Evolutionary conservation across 2,797 vertebrate genomes (phyloP).

Genomic region (Urocyon cinereoargenteus): DNA sequence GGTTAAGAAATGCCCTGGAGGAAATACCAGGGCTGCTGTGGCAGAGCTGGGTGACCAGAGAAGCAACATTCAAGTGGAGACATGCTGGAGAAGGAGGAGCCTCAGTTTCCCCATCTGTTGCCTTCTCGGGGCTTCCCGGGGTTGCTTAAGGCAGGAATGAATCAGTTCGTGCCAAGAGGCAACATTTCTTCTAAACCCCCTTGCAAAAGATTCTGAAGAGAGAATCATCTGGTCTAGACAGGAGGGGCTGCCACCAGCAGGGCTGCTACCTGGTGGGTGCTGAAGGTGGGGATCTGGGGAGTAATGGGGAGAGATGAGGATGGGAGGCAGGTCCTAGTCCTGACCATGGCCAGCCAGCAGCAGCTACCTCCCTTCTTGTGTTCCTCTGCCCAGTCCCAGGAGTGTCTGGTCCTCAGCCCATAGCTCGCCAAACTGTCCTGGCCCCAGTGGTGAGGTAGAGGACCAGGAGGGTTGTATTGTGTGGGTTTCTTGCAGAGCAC

Average conservation of each 20-base stretch:
- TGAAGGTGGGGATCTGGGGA: not conserved
- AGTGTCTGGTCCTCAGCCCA: not conserved
- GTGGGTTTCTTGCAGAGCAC: not conserved
- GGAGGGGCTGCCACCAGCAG: not conserved
- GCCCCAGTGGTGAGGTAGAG: not conserved
- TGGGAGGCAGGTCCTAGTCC: not conserved
- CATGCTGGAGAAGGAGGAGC: not conserved
- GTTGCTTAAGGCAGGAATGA: not conserved
- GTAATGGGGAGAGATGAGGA: too few relatives aligned
- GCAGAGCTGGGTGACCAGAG: not conserved
- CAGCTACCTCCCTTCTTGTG: constrained; percentile 33
- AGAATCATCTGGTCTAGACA: not conserved
- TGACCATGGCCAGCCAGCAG: not conserved
- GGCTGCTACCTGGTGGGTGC: not conserved
- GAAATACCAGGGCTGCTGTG: accelerated
- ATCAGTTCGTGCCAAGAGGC: not conserved
- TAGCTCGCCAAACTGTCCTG: not conserved
- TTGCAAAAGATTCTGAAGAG: not conserved
- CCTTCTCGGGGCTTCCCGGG: not conserved
- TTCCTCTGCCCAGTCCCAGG: not conserved
- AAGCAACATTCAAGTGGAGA: not conserved
- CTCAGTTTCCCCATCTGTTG: not conserved
- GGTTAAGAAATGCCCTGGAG: not conserved
- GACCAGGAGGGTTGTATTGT: not conserved
- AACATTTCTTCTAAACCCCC: not conserved